Evolutionary conservation across 2,888 invertebrate genomes (phyloP), one percentile per base, ranked within the genome.

Genomic region (Ganaspis brasiliensis): DNA sequence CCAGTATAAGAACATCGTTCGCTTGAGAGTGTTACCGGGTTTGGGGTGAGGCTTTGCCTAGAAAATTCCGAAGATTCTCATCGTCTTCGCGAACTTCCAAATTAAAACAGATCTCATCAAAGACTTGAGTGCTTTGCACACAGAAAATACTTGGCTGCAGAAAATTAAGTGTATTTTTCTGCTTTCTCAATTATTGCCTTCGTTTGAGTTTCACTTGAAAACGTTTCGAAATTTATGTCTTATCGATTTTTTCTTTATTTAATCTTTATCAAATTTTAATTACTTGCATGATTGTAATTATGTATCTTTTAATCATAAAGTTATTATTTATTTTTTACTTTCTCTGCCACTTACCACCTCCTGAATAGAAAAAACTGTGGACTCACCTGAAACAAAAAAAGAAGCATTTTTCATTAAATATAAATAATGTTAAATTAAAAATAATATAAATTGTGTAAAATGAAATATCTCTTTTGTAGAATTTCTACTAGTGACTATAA

Each of bases 61-160:
- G 40, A 67, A 67, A 67, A 67, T 67, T 67, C 24, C 67, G 19
- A 21, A 40, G 63, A 40, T 63, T 63, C 63, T 19, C 63, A 63
- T 63, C 24, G 45, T 40, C 67, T 67, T 24, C 24, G 24, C 24
- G 21, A 67, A 67, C 67, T 67, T 67, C 24, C 67, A 67, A 67
- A 67, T 67, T 67, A 67, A 67, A 67, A 67, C 24, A 45, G 45
- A 67, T 67, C 67, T 40, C 67, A 67, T 67, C 45, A 45, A 67
- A 67, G 45, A 45, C 45, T 67, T 45, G 45, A 67, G 67, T 45
- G 67, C 67, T 24, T 16, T 10, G 45, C 45, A 67, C 37, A 63
- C 37, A 67, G 45, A 67, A 63, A 67, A 24, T 26, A 14, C 67
- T 24, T 24, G 40, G 0, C 24, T 40, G 40, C 8, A 45, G 10